These are phyloP conservation scores for Sinodicranocentrus sp. DNA, from an alignment of 2,888 invertebrate genomes.

Conservation along the genomic window DNA sequence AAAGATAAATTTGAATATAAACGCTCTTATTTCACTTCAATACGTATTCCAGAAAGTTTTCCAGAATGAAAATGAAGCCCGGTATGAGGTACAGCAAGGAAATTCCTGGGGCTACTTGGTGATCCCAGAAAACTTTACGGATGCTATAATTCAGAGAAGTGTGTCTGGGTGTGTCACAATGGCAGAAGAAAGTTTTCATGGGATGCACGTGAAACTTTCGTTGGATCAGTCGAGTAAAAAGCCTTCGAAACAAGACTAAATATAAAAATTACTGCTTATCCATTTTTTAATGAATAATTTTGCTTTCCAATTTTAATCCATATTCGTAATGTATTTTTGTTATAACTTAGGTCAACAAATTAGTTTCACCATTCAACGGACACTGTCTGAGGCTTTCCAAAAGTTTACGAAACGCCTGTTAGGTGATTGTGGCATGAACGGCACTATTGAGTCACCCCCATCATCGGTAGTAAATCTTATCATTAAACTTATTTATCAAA, in stretches of 20 bases:
- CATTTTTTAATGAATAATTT: too few relatives aligned
- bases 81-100: conserved; percentile 86
- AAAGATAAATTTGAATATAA: too few relatives aligned
- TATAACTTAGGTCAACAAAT: conserved; percentile 98
- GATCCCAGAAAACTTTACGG: conserved; percentile 94
- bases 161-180: conserved; percentile 83
- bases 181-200: conserved; percentile 91
- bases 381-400: conserved; percentile 91
- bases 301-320: too few relatives aligned
- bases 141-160: conserved; percentile 89
- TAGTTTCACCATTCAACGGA: conserved; percentile 91
- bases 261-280: too few relatives aligned
- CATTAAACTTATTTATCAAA: background rate
- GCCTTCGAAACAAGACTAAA: too few relatives aligned
- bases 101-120: conserved; percentile 93
- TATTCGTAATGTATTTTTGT: too few relatives aligned
- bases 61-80: conserved; percentile 81
- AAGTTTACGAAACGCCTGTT: conserved; percentile 89
- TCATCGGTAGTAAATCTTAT: conserved; percentile 83
- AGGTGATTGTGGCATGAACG: conserved; percentile 82
- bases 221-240: conserved; percentile 93
- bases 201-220: conserved; percentile 93
- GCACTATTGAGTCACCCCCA: conserved; percentile 83
- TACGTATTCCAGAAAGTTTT: conserved; percentile 20
- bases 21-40: background rate